A percentile compares a stretch with the other conserved stretches of the same genome.
Conservation (phyloP, 2,888 invertebrate species). For the Lasioglossum zephyrum region DNA sequence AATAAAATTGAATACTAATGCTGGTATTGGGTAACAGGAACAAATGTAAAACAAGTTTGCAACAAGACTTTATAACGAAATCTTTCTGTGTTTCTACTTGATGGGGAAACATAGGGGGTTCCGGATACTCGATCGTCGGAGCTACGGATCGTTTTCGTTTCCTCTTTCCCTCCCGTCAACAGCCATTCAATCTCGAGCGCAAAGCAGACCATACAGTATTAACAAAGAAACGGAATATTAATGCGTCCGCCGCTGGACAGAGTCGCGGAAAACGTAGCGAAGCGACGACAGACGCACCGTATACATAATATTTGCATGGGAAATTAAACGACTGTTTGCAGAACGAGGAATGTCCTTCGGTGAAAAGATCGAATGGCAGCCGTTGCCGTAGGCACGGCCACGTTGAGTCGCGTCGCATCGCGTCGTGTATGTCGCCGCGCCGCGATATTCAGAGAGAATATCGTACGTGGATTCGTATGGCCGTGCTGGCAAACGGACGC, state of each 20-base stretch:
- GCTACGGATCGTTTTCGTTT: neutral
- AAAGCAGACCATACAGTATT: slow-evolving; percentile 39
- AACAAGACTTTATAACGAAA: neutral
- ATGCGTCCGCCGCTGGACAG: slow-evolving; percentile 54
- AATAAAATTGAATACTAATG: neutral
- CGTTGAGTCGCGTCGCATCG: slow-evolving; percentile 34
- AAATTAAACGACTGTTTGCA: slow-evolving; percentile 84
- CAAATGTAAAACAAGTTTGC: neutral
- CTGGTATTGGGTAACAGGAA: neutral
- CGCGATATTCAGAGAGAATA: slow-evolving; percentile 80
- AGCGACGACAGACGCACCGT: slow-evolving; percentile 57
- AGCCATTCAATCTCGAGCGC: slow-evolving; percentile 29
- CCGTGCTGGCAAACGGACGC: slow-evolving; percentile 72
- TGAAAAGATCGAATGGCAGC: slow-evolving; percentile 75
- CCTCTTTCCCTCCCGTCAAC: slow-evolving; percentile 9
- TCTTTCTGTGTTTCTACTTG: neutral
- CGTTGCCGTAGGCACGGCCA: slow-evolving; percentile 74
- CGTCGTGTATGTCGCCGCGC: slow-evolving; percentile 25
- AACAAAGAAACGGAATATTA: slow-evolving; percentile 58
- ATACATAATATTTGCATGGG: slow-evolving; percentile 82
- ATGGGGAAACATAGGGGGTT: neutral
- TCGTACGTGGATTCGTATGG: slow-evolving; percentile 73
- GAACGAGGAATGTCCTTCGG: slow-evolving; percentile 77
- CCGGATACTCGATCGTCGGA: neutral
- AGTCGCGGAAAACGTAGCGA: slow-evolving; percentile 61